Evolutionary conservation across 53 echinoderm and acorn worm species (phyloP).

Genomic region (Temnopleurus reevesii): DNA sequence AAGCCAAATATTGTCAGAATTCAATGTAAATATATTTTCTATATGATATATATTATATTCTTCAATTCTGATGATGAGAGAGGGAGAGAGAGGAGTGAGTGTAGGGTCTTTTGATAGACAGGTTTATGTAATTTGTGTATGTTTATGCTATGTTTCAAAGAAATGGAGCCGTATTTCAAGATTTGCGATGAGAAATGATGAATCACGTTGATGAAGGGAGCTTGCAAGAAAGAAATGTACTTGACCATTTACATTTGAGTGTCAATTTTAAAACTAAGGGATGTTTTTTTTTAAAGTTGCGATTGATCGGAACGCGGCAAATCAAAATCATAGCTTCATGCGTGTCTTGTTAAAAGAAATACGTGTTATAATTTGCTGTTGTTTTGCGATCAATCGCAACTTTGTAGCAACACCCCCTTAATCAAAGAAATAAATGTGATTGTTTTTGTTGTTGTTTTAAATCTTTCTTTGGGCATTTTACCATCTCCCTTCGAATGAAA

Average conservation of each 20-base stretch:
- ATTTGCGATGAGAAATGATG: not conserved
- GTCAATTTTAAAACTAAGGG: no score
- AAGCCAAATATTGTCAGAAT: constrained; percentile 36
- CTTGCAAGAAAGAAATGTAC: not conserved
- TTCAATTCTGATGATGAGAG: constrained; percentile 18
- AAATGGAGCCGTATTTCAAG: not conserved
- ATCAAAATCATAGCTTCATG: no score
- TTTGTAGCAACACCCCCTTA: no score
- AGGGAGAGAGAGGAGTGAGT: not conserved
- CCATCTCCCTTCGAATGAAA: no score
- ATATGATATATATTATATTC: constrained; percentile 52
- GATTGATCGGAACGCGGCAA: not conserved
- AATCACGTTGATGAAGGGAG: not conserved
- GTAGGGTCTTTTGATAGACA: not conserved
- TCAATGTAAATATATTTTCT: constrained; percentile 53
- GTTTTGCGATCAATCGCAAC: no score
- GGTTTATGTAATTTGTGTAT: constrained; percentile 4
- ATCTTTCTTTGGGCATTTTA: no score
- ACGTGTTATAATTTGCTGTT: no score
- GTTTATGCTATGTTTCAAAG: constrained; percentile 35
- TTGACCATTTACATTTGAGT: no score
- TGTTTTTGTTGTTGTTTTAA: constrained; percentile 10
- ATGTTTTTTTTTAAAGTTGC: no score
- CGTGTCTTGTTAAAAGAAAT: no score
- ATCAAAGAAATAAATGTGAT: not conserved